Conservation (phyloP, 1,140 invertebrate genomes). For the Ganaspis sp. region DNA sequence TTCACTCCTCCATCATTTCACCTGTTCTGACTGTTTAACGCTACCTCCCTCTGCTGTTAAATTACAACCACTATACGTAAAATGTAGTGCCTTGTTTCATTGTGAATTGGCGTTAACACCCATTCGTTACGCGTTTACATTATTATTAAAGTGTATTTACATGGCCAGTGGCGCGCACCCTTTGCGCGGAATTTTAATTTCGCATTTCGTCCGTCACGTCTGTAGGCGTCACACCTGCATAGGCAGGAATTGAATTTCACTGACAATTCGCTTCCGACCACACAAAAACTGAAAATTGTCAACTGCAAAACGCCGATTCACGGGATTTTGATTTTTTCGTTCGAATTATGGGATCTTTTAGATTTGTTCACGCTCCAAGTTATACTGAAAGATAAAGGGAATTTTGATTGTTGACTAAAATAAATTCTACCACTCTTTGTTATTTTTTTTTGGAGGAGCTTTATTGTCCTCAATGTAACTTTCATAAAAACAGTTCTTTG, state of each 20-base stretch:
- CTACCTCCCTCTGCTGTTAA: background rate
- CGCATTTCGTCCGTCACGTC: background rate
- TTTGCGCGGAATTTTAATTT: constrained; percentile 58
- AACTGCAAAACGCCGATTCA: background rate
- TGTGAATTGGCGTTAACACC: constrained; percentile 61
- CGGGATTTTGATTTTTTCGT: background rate
- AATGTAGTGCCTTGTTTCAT: constrained; percentile 54
- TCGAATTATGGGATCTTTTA: too few species aligned
- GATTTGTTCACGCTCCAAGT: too few species aligned
- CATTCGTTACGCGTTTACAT: constrained; percentile 63
- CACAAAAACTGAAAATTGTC: background rate
- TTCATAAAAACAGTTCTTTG: too few species aligned
- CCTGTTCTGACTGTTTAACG: constrained; percentile 14
- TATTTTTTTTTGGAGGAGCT: too few species aligned
- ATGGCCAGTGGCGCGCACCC: constrained; percentile 49
- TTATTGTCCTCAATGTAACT: too few species aligned
- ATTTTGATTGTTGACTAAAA: too few species aligned
- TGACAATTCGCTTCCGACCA: background rate
- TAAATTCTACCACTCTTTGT: too few species aligned
- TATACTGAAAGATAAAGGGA: too few species aligned
- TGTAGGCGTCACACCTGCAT: background rate
- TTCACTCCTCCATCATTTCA: constrained; percentile 14
- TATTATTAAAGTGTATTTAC: constrained; percentile 65
- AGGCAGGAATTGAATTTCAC: background rate
- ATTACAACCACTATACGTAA: constrained; percentile 22